Percentiles rank a stretch among this genome's conserved stretches.
Conservation (phyloP, 2,797 vertebrate genomes). For the Heteromormyrus szaboi region DNA sequence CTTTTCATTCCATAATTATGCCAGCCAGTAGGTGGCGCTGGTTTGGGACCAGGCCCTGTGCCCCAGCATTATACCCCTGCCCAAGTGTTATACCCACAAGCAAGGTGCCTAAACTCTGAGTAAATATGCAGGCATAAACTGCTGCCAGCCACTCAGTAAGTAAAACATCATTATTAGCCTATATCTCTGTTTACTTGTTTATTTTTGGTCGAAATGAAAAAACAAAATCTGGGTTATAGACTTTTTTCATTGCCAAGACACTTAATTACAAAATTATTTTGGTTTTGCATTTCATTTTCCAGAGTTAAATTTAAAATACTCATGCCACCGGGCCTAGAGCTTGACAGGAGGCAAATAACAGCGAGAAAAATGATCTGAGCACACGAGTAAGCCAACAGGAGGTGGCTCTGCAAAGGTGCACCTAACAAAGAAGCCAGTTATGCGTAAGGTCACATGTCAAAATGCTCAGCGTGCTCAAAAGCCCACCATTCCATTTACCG, state of each 20-base stretch:
- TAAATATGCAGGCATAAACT: background rate
- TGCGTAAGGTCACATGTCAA: background rate
- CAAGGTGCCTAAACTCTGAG: background rate
- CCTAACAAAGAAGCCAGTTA: background rate
- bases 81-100: background rate
- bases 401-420: background rate
- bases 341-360: background rate
- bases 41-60: background rate
- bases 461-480: background rate
- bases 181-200: background rate
- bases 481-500: background rate
- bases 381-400: background rate
- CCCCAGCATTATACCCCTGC: background rate
- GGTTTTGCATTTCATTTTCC: background rate
- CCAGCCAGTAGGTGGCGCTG: background rate
- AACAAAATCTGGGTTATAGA: background rate
- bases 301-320: background rate
- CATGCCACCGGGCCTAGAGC: background rate
- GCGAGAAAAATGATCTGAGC: background rate
- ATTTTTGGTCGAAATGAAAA: background rate
- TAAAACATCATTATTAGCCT: background rate
- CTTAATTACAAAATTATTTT: conserved; percentile 1
- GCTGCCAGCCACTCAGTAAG: background rate
- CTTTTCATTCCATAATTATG: background rate
- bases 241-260: background rate